These are phyloP conservation scores for Pocillopora damicornis DNA, from an alignment of 64 coral and sea anemone genomes.

Conservation along the genomic window DNA sequence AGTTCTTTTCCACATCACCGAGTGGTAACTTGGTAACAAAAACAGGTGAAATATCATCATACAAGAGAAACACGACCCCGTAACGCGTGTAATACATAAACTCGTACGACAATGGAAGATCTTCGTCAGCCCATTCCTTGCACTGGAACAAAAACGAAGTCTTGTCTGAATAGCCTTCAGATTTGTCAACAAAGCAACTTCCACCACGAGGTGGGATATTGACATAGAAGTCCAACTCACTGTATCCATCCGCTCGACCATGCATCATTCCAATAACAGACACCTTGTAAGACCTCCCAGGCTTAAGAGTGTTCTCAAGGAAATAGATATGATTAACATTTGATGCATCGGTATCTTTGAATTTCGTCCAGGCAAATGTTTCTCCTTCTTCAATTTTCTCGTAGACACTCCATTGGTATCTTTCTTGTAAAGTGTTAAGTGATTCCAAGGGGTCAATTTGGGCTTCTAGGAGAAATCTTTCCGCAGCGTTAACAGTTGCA, in stretches of 20 bases:
- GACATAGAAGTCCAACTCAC: background rate
- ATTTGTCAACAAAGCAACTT: constrained; percentile 1
- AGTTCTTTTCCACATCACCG: constrained; percentile 24
- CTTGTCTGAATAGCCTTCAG: background rate
- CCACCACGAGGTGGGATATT: constrained; percentile 37
- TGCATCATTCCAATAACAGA: background rate
- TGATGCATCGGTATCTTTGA: background rate
- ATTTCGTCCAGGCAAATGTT: background rate
- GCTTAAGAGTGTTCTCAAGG: background rate
- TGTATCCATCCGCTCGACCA: constrained; percentile 1
- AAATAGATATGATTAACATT: background rate
- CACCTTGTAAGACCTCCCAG: constrained; percentile 16
- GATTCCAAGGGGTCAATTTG: background rate
- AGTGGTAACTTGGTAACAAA: constrained; percentile 19
- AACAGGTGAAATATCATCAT: constrained; percentile 13
- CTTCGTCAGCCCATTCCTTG: constrained; percentile 15
- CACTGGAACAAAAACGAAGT: constrained; percentile 12
- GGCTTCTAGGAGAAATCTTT: background rate
- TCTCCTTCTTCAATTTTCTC: background rate
- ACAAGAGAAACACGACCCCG: constrained; percentile 17
- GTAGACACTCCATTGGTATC: constrained; percentile 2
- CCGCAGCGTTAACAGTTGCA: constrained; percentile 7
- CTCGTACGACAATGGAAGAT: constrained; percentile 35
- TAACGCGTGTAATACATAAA: constrained; percentile 26
- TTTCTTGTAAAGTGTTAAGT: background rate